A percentile compares a stretch with the other conserved stretches of the same genome.
Evolutionary conservation across 2,888 invertebrate species (phyloP).

Genomic region (Polydrusus cervinus): DNA sequence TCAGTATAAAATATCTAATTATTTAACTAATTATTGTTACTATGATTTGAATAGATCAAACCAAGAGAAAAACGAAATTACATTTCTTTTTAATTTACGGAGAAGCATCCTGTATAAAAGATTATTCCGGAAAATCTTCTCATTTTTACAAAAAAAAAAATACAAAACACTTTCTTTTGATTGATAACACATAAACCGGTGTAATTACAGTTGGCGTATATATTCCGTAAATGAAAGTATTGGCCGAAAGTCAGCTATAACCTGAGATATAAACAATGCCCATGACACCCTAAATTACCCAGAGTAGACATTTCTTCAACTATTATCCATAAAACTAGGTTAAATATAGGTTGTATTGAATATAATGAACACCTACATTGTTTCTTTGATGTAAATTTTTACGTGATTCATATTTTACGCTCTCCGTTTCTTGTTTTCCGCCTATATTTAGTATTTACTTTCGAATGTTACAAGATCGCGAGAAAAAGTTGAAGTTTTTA

Average conservation of each 20-base stretch:
- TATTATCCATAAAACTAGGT: conserved; percentile 37
- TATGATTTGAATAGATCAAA: too few species aligned
- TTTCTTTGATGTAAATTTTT: conserved; percentile 43
- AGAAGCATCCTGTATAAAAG: too few species aligned
- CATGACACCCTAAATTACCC: conserved; percentile 24
- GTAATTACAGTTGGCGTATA: background rate
- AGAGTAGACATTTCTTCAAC: conserved; percentile 10
- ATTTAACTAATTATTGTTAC: too few species aligned
- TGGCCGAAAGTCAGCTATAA: conserved; percentile 1
- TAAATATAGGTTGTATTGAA: conserved; percentile 45
- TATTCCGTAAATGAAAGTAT: conserved; percentile 5
- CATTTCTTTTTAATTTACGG: too few species aligned
- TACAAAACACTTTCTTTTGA: background rate
- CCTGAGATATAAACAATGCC: conserved; percentile 13
- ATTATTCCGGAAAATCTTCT: background rate
- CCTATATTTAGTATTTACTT: conserved; percentile 50
- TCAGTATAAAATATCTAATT: too few species aligned
- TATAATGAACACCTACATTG: conserved; percentile 47
- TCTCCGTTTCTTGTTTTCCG: conserved; percentile 32
- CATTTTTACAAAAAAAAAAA: background rate
- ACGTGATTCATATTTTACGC: conserved; percentile 48
- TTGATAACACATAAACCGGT: conserved; percentile 1
- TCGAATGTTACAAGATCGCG: conserved; percentile 42
- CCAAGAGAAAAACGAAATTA: too few species aligned
- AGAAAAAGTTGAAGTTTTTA: conserved; percentile 46